Conservation (phyloP, 2,797 vertebrate genomes). For the Avahi laniger region DNA sequence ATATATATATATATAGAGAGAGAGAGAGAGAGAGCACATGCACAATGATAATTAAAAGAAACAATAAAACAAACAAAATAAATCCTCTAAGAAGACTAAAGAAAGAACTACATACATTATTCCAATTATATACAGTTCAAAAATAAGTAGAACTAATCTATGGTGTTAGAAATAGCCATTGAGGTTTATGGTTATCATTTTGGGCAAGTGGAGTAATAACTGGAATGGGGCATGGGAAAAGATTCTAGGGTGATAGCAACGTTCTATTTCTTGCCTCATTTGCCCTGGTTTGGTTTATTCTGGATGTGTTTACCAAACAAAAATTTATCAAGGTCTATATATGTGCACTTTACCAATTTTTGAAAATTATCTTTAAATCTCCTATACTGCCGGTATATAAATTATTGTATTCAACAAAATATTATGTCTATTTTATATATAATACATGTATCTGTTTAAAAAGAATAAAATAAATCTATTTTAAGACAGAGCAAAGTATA, state of each 20-base stretch:
- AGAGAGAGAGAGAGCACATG: background rate
- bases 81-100: background rate
- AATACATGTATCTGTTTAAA: background rate
- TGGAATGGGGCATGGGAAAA: background rate
- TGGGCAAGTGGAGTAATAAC: background rate
- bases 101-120: background rate
- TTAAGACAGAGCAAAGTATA: background rate
- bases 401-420: background rate
- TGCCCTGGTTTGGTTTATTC: background rate
- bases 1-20: too few species aligned
- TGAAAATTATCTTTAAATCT: background rate
- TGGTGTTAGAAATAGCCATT: background rate
- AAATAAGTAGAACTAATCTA: background rate
- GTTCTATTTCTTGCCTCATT: background rate
- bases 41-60: slow-evolving; percentile 6
- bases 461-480: background rate
- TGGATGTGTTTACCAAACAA: background rate
- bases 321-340: background rate
- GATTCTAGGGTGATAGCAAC: background rate
- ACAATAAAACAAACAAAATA: background rate
- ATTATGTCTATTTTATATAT: background rate
- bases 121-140: background rate
- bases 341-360: background rate
- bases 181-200: background rate
- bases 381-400: background rate